phyloP scores from a whole-genome alignment of 2,113 vertebrate species.

The Melanerpes aurifrons region DNA sequence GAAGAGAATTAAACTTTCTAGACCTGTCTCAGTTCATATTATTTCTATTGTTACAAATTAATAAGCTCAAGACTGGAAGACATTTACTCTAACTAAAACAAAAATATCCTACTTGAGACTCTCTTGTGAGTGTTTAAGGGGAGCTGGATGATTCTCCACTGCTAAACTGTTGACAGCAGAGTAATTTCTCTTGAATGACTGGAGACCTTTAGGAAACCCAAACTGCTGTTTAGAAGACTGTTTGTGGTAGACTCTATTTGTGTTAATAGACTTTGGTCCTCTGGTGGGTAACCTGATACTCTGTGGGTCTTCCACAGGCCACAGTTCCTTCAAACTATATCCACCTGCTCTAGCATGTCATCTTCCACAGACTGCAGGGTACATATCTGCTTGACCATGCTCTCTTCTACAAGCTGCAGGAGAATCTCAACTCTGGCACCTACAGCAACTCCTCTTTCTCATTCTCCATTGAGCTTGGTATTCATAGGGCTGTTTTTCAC shows the following conservation, averaged over 20 bases:
- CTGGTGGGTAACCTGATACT: not conserved
- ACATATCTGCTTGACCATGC: not conserved
- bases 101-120: not conserved
- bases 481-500: not conserved
- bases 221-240: constrained; percentile 28
- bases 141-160: not conserved
- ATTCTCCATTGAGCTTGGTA: not conserved
- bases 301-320: not conserved
- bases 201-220: constrained; percentile 41
- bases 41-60: constrained; percentile 43
- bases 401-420: not conserved
- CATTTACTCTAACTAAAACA: constrained; percentile 38
- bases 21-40: constrained; percentile 9
- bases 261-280: constrained; percentile 27
- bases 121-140: constrained; percentile 26
- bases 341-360: fast-evolving
- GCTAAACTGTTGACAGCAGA: not conserved
- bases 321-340: not conserved
- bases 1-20: constrained; percentile 42
- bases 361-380: not conserved
- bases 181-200: constrained; percentile 23
- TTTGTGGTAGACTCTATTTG: not conserved
- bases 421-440: not conserved
- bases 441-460: not conserved
- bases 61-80: constrained; percentile 19